Percentiles rank a stretch among this genome's conserved stretches.
Evolutionary conservation across 1,140 invertebrate genomes (phyloP).

Genomic region (Pseudomyrmex gracilis): DNA sequence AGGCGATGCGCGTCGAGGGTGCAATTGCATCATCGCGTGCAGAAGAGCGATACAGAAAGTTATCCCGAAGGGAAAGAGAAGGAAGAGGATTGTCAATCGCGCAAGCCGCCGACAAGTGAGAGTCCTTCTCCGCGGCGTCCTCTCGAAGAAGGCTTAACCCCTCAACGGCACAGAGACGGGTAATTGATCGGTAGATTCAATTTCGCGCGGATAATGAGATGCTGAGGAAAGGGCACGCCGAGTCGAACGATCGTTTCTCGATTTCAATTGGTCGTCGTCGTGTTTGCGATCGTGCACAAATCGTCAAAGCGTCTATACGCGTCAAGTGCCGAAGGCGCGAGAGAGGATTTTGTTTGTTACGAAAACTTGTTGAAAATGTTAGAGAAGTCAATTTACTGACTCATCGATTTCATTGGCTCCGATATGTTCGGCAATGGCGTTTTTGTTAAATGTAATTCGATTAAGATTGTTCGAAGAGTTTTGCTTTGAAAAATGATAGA

Average conservation of each 20-base stretch:
- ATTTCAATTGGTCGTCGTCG: constrained; percentile 53
- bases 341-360: constrained; percentile 6
- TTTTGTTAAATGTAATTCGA: constrained; percentile 4
- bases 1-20: background rate
- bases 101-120: background rate
- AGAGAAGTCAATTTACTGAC: constrained; percentile 43
- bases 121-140: background rate
- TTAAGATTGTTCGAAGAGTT: no score
- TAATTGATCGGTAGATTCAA: constrained; percentile 76
- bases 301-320: constrained; percentile 17
- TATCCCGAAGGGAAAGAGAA: background rate
- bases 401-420: constrained; percentile 14
- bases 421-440: background rate
- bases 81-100: background rate
- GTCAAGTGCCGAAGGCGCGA: background rate
- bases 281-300: constrained; percentile 24
- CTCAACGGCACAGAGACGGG: constrained; percentile 44
- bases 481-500: background rate
- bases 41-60: constrained; percentile 3
- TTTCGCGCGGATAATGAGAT: constrained; percentile 74
- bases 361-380: constrained; percentile 9
- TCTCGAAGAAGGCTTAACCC: constrained; percentile 10
- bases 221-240: constrained; percentile 56
- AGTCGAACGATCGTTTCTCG: constrained; percentile 60
- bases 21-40: constrained; percentile 19